These are phyloP conservation scores for Penaeus chinensis DNA, from an alignment of 1,140 invertebrate species.

Conservation along the genomic window DNA sequence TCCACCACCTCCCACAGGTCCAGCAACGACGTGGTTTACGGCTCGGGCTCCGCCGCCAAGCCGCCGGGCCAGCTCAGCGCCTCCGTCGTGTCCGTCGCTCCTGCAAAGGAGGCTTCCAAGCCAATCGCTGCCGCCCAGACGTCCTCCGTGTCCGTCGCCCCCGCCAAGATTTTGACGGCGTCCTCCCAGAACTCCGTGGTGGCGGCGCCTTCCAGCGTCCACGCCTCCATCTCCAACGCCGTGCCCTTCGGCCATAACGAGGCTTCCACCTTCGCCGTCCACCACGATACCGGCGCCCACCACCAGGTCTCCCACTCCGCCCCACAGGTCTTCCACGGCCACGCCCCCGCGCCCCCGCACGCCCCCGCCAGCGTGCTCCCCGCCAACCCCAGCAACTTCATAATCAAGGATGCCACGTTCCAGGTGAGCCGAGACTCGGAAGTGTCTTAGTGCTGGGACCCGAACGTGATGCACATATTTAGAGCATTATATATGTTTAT, in stretches of 20 bases:
- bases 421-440: conserved; percentile 20
- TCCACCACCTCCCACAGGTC: neutral
- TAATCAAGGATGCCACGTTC: conserved; percentile 51
- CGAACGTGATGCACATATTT: too few species aligned
- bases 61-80: conserved; percentile 1
- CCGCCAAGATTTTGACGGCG: neutral
- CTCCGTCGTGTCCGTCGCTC: neutral
- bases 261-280: conserved; percentile 11
- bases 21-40: conserved; percentile 39
- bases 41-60: conserved; percentile 41
- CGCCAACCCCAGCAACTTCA: conserved; percentile 35
- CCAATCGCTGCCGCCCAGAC: neutral
- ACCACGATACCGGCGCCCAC: neutral
- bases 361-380: neutral
- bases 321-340: neutral
- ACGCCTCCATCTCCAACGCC: neutral
- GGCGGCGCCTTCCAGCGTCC: neutral
- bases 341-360: neutral
- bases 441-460: too few species aligned
- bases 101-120: neutral
- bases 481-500: neutral
- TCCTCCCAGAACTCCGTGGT: neutral
- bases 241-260: neutral
- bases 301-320: neutral
- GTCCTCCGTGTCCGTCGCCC: neutral